phyloP scores from a whole-genome alignment of 2,113 vertebrate genomes.

The Triplophysa rosa region DNA sequence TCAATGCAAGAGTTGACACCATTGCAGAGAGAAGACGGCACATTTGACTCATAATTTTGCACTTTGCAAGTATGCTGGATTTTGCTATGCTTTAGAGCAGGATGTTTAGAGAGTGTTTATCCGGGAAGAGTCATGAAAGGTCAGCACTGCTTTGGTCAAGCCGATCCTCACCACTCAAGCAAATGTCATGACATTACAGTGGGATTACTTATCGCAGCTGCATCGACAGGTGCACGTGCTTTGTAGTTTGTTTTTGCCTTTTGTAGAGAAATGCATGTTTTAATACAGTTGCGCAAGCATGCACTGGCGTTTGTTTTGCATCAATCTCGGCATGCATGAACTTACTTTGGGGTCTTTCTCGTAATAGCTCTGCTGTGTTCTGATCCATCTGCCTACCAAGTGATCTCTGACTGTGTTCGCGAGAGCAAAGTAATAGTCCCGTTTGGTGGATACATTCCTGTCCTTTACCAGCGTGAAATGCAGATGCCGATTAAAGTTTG shows the following conservation, averaged over 20 bases:
- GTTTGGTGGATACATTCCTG: slow-evolving; percentile 83
- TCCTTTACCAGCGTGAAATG: slow-evolving; percentile 92
- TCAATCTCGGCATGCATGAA: neutral
- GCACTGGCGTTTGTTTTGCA: neutral
- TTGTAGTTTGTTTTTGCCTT: no score
- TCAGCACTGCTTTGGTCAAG: slow-evolving; percentile 19
- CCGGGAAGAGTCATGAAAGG: neutral
- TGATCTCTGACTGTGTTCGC: slow-evolving; percentile 88
- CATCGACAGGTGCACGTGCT: no score
- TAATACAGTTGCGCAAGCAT: neutral
- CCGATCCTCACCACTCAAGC: neutral
- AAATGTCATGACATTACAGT: neutral
- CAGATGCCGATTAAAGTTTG: slow-evolving; percentile 86
- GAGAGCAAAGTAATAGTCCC: slow-evolving; percentile 91
- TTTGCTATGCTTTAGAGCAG: neutral
- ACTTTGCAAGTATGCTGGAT: neutral
- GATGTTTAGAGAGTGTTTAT: neutral
- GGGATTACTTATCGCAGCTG: neutral
- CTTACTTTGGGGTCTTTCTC: slow-evolving; percentile 91
- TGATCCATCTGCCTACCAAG: slow-evolving; percentile 87
- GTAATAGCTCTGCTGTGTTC: slow-evolving; percentile 92
- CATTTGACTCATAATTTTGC: neutral
- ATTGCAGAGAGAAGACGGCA: neutral
- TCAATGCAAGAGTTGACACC: neutral
- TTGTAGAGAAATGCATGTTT: no score